Percentiles rank a stretch among this genome's conserved stretches.
These are phyloP conservation scores for Littorina saxatilis DNA, from an alignment of 1,140 invertebrate species.

Conservation along the genomic window DNA sequence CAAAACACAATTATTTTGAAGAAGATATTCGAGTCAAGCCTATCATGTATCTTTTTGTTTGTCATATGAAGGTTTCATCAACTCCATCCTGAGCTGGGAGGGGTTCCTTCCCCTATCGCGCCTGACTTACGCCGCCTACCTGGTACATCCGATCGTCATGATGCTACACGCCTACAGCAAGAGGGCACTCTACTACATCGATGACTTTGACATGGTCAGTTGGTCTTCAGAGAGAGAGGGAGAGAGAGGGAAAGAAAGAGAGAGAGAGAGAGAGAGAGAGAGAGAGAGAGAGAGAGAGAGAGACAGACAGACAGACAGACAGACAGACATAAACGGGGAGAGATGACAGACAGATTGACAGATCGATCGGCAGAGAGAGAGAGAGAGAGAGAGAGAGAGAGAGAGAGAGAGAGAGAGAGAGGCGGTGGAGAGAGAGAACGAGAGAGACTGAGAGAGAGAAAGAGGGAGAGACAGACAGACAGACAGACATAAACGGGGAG, in stretches of 20 bases:
- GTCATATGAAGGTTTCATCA: slow-evolving; percentile 84
- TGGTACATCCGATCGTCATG: slow-evolving; percentile 83
- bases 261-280: no score
- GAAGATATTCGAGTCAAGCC: no score
- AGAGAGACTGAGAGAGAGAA: neutral
- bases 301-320: neutral
- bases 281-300: neutral
- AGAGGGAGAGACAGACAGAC: neutral
- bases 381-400: neutral
- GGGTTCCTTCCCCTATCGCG: slow-evolving; percentile 89
- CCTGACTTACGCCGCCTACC: slow-evolving; percentile 92
- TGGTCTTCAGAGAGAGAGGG: neutral
- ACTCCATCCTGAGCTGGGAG: slow-evolving; percentile 86
- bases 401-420: neutral
- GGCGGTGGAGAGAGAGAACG: no score
- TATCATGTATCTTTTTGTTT: no score
- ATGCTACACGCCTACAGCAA: slow-evolving; percentile 54
- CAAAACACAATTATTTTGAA: no score
- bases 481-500: neutral
- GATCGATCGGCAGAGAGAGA: neutral
- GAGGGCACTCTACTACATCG: slow-evolving; percentile 50
- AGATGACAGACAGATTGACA: no score
- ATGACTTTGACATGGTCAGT: slow-evolving; percentile 59
- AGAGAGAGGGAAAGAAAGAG: no score
- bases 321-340: no score